A percentile compares a stretch with the other conserved stretches of the same genome.
Conservation (phyloP, 2,797 vertebrate species). For the Rhadinocentrus ornatus region DNA sequence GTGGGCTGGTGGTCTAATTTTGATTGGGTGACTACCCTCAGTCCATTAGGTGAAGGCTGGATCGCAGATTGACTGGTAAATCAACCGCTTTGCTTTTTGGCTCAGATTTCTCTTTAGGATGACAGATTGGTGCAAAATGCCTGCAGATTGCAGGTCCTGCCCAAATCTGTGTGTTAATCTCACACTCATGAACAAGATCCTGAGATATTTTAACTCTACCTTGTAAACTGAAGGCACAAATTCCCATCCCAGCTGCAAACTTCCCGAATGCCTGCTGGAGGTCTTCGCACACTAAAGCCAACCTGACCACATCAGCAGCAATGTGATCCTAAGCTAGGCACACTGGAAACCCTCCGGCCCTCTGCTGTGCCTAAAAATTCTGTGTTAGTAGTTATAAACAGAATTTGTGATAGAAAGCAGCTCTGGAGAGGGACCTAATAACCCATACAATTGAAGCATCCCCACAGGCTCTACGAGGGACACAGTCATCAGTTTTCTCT, state of each 20-base stretch:
- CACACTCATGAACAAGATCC: not conserved
- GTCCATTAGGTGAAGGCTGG: too few relatives aligned
- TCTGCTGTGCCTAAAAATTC: not conserved
- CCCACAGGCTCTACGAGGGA: not conserved
- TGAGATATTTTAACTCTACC: not conserved
- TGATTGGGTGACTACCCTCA: not conserved
- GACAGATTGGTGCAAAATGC: too few relatives aligned
- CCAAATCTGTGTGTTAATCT: not conserved
- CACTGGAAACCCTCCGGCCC: not conserved
- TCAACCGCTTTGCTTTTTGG: too few relatives aligned
- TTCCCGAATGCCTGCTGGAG: too few relatives aligned
- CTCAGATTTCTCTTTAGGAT: too few relatives aligned
- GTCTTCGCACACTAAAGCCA: not conserved
- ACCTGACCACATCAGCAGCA: not conserved
- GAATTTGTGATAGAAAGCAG: not conserved
- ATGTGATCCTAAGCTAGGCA: not conserved
- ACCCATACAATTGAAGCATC: not conserved
- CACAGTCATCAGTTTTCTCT: not conserved
- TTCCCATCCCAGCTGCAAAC: too few relatives aligned
- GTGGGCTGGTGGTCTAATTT: too few relatives aligned
- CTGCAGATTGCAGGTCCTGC: not conserved
- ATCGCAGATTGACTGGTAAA: not conserved
- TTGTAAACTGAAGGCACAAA: not conserved
- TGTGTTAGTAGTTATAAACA: not conserved
- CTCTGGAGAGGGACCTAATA: not conserved